Evolutionary conservation across 2,113 vertebrate species (phyloP), one percentile per base, ranked within the genome.

Genomic region (Cygnus buccinator): DNA sequence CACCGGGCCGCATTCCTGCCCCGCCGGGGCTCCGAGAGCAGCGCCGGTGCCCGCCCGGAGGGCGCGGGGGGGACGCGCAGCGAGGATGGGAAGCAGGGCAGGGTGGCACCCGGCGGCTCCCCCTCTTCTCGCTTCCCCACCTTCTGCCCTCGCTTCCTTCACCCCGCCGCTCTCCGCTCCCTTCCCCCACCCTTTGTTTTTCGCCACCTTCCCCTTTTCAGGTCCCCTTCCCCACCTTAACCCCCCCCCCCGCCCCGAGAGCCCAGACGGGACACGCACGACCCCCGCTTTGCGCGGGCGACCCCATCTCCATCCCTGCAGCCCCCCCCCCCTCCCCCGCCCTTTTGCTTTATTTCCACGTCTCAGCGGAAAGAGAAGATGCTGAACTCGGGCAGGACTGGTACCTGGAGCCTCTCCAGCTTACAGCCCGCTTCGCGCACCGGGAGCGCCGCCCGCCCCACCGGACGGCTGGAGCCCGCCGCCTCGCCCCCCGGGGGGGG

Each of bases 1-100:
- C 97, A 95, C 93, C 77, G 96, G 92, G 96, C 97, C 95, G 97
- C 97, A 95, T 97, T 97, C 97, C 97, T 97, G 89, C 46, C 20
- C 93, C 82, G 29, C 84, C 46, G 67, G 94, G 78, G 67, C 87
- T 76, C 92, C 44, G 33, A 54, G 14, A 48, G 66, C 70, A 87
- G 87, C 37, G 39, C 50, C 37, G 3, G 52, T 79, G 72, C 46
- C 72, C 57, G 19, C 54, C 57, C 39, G 31, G 37, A 62, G 55
- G 18, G n/a, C 7, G 44, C 39, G 25, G 7, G 26, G 26, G 46
- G 20, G 54, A 63, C 28, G 25, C 48, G 28, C 19, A 48, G 46
- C 20, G 20, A 48, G 46, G 46, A 48, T 46, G 46, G 46, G 46
- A 48, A 48, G 46, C 46, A 48, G 46, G 46, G 46, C 46, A 48